Base-by-base conservation (phyloP, 2,888 invertebrate genomes). In the Oeneis ivallda region DNA sequence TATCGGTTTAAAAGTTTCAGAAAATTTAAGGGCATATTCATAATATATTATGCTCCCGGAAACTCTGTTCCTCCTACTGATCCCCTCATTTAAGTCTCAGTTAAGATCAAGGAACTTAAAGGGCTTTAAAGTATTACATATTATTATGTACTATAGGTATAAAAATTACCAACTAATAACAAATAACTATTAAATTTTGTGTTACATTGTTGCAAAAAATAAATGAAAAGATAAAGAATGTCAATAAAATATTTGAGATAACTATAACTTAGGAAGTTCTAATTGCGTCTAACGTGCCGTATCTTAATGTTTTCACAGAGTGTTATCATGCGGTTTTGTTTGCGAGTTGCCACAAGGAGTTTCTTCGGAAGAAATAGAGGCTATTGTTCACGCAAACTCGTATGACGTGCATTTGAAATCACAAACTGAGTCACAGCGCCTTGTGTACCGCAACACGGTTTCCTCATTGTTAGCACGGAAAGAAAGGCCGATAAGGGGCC, bases 261-360 rank as follows among this genome's bases (percentile, higher is more conserved):
- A 52, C 26, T 26, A n/a, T n/a, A 26, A 26, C 26, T 26, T 26
- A 5, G 54, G 37, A 52, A 19, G 7, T 61, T 45, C 13, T 63
- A 41, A 53, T 43, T 65, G n/a, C 39, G 17, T 54, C 26, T 63
- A 64, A 56, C 57, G 49, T 65, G 62, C 17, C 50, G 62, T 66
- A 53, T 68, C 26, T 58, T 45, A 68, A 71, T 70, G 61, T 67
- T 70, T 72, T 69, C 60, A 52, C 79, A 92, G 92, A 64, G 72
- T 93, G 32, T 83, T 90, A 70, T 89, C 93, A 17, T 94, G 94
- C 78, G 94, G 95, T 19, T 94, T 94, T 75, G 80, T 92, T 62
- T 95, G 95, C 76, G 89, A 93, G 61, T 69, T 86, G 45, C 84
- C 87, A 34, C 82, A 84, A n/a, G 81, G 82, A 47, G 72, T 87